Base-by-base conservation (phyloP, 1,140 invertebrate species). In the Musca vetustissima region DNA sequence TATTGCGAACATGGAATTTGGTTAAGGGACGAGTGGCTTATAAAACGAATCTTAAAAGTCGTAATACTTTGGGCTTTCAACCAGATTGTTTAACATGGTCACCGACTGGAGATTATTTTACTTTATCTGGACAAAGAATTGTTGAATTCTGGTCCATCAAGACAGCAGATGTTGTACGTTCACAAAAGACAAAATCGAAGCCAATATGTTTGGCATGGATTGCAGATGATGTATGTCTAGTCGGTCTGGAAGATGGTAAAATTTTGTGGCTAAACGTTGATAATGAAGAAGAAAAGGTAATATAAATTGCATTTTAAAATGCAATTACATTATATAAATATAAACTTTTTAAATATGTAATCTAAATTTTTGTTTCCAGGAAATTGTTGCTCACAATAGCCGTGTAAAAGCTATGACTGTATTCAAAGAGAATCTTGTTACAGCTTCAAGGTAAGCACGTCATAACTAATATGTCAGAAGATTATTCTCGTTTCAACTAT, bases 1-100 rank as follows among this genome's bases (percentile, higher is more conserved):
- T 91, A 3, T 83, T 98, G 19, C 85, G 91, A 74, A 97, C 95
- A 1, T 98, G 96, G 96, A 97, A 98, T 85, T 84, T 98, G 68
- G 85, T 98, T 0, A 97, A 95, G 84, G 96, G 95, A 0, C 86
- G 93, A 72, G 71, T 81, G 6, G 80, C 95, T 3, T 98, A 93
- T 81, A 90, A 92, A 1, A 95, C 91, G 2, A 97, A 98, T 82
- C 83, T 98, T 22, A 85, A 86, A 19, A 89, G 85, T 55, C 90
- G 89, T 76, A 87, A 83, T 82, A 85, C 79, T 73, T 85, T 74
- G 78, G 87, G 76, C 82, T 83, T 76, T 74, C 76, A 82, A 75
- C 88, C 78, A 73, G 86, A 80, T 70, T 88, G 81, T 74, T 88
- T 79, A 68, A 86, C 83, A 68, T 92, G 90, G 87, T 88, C 87